Evolutionary conservation across 1,140 invertebrate species (phyloP), one percentile per base, ranked within the genome.

Genomic region (Anastrepha obliqua): DNA sequence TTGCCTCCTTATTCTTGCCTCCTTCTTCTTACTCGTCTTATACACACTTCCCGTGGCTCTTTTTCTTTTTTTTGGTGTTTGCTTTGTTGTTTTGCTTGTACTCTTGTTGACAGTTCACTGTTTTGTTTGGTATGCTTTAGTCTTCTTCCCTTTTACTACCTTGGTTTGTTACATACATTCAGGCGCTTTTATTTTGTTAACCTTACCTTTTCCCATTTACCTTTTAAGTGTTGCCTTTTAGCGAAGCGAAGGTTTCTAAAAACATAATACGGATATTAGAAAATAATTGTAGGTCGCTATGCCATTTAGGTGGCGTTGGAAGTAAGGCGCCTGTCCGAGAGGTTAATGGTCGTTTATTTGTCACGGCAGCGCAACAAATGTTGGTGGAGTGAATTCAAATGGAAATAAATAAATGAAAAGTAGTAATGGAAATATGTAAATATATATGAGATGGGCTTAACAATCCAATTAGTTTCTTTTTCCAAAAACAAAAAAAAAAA

Each of bases 251-350:
- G 7, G 60, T 62, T 62, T 62, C 60, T 29, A 39, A 67, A 29
- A 7, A 5, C 29, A 67, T 5, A 7, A 39, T 55, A 9, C 51
- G 2, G 13, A 15, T 3, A 4, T 78, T 51, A 29, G 51, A 67
- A 8, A 1, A 70, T 70, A 78, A 78, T 55, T 78, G n/a, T 78
- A 55, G 74, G 74, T 78, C 47, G 74, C 17, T 78, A 20, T 20
- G 47, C 2, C 74, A 78, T 47, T 39, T 51, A 3, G n/a, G 47
- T 20, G 47, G 44, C 15, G 74, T 7, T 11, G 9, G 74, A 8
- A 4, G 6, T 67, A 0, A 29, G 5, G 17, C 60, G 7, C 60
- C 60, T 62, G 60, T 62, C 9, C 9, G 11, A 17, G 42, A 8
- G 67, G 74, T 78, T n/a, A 78, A 0, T 78, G 74, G 42, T n/a